phyloP scores from a whole-genome alignment of 2,888 invertebrate genomes.

The Idaea dimidiata region DNA sequence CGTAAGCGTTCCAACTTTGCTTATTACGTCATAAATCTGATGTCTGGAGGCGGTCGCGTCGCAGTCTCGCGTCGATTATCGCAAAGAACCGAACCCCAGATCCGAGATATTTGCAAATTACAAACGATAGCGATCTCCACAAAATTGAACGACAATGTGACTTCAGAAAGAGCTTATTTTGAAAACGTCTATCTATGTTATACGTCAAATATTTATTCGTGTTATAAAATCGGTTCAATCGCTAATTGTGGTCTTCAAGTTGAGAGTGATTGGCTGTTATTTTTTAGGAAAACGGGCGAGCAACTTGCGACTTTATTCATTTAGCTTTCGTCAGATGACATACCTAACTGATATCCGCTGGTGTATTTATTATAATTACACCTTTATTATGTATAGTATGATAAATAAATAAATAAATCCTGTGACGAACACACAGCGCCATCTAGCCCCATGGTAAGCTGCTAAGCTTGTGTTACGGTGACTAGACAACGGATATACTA shows the following conservation, averaged over 20 bases:
- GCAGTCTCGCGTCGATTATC: slow-evolving; percentile 69
- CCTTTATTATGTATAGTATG: no score
- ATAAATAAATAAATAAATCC: no score
- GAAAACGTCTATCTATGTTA: slow-evolving; percentile 4
- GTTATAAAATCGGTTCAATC: slow-evolving; percentile 2
- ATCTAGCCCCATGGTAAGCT: no score
- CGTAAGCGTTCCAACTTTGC: slow-evolving; percentile 41
- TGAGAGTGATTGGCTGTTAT: background rate
- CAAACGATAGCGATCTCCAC: slow-evolving; percentile 45
- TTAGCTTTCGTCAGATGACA: background rate
- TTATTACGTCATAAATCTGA: slow-evolving; percentile 70
- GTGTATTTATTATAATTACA: no score
- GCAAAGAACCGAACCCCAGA: slow-evolving; percentile 46
- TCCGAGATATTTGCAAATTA: slow-evolving; percentile 40
- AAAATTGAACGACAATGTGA: slow-evolving; percentile 38
- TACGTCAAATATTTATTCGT: slow-evolving; percentile 4
- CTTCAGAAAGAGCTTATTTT: slow-evolving; percentile 9
- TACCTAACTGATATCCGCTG: no score
- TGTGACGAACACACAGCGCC: no score
- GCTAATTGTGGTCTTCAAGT: slow-evolving; percentile 1
- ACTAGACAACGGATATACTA: no score
- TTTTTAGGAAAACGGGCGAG: background rate
- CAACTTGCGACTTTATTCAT: background rate
- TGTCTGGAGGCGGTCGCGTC: slow-evolving; percentile 54
- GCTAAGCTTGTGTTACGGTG: no score